These are phyloP conservation scores for Entomyzon cyanotis DNA, from an alignment of 2,113 vertebrate species.

Conservation along the genomic window DNA sequence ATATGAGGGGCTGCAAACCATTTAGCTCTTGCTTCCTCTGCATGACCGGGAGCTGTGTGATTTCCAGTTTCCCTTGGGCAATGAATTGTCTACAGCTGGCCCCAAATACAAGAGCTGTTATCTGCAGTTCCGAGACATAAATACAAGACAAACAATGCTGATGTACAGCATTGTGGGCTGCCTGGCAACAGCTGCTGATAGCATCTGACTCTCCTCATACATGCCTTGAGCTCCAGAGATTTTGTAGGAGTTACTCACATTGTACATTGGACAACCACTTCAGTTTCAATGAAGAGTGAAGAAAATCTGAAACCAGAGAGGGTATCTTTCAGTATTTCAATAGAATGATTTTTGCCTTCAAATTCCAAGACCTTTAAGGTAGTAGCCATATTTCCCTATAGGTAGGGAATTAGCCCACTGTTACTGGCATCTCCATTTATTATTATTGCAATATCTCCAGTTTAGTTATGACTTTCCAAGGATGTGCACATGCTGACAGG, in stretches of 20 bases:
- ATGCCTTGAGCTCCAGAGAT: background rate
- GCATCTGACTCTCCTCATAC: background rate
- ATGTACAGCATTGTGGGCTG: background rate
- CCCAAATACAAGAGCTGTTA: background rate
- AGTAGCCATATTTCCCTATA: background rate
- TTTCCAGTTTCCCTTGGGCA: conserved; percentile 41
- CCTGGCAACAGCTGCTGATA: background rate
- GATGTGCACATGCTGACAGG: background rate
- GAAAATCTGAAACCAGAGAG: background rate
- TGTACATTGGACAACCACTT: background rate
- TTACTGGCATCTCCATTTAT: background rate
- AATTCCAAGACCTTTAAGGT: background rate
- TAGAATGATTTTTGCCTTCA: background rate
- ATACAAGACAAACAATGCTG: conserved; percentile 1
- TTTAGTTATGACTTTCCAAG: background rate
- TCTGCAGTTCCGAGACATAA: conserved; percentile 16
- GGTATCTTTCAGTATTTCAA: background rate
- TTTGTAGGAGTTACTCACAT: background rate
- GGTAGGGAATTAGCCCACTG: background rate
- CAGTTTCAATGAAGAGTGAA: background rate
- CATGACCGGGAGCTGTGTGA: background rate
- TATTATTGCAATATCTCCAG: background rate
- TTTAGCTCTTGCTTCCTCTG: conserved; percentile 18
- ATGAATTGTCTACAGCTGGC: conserved; percentile 18
- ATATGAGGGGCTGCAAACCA: background rate